Evolutionary conservation across 2,113 vertebrate genomes (phyloP), one percentile per base, ranked within the genome.

Genomic region (Haemorhous mexicanus): DNA sequence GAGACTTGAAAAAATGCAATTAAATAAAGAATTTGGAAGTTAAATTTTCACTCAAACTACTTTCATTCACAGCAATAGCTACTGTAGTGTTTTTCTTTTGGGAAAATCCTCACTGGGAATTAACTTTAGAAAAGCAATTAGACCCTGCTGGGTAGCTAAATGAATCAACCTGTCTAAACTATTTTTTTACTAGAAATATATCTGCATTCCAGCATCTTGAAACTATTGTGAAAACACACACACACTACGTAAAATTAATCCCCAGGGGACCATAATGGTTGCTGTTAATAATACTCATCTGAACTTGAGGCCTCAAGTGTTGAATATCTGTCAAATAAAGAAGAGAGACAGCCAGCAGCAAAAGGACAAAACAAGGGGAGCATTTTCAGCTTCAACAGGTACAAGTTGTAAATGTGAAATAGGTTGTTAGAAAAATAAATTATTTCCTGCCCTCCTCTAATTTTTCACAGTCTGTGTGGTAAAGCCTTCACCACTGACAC

Each of bases 161-260:
- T 96, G 94, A 97, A 97, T 96, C 97, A 98, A 97, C 88, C 92
- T 97, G 92, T 95, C 93, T 92, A 96, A 97, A 96, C 76, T 87
- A 55, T 87, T 96, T 96, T 95, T 97, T 91, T 73, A 93, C 50
- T 81, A 93, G 90, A 95, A 97, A 77, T 95, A 28, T 89, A 97
- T 95, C 90, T 97, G 78, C 92, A 95, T 97, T 96, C 92, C 89
- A 96, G 64, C 96, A 97, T 96, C 84, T 95, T 98, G 96, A 96
- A 98, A 95, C 91, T 92, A 91, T 95, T 95, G 55, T 92, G 86
- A 94, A 97, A 96, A 93, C 63, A 90, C 47, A 69, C 91, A 77
- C 84, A 83, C 27, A 50, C 43, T 63, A 91, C 62, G 59, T 84
- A 96, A 97, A 97, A 97, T 96, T 84, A 95, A 97, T 97, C 96